Conservation (phyloP, 2,797 vertebrate species). For the Kryptopterus vitreolus region DNA sequence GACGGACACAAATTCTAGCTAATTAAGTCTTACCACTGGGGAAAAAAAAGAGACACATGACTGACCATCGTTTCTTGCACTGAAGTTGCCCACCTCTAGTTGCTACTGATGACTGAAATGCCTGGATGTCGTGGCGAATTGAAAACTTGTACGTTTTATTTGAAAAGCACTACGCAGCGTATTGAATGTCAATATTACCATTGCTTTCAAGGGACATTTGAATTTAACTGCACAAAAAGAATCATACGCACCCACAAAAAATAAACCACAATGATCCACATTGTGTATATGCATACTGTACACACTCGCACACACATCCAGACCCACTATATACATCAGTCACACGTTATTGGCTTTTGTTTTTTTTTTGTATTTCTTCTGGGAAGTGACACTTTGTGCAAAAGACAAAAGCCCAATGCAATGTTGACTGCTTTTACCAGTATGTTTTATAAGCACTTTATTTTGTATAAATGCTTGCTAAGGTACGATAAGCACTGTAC, state of each 20-base stretch:
- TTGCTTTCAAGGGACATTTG: background rate
- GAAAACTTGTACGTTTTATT: background rate
- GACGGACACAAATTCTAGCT: background rate
- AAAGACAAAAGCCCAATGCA: constrained; percentile 23
- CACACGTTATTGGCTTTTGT: constrained; percentile 21
- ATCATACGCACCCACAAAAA: background rate
- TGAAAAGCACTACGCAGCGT: constrained; percentile 46
- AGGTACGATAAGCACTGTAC: constrained; percentile 10
- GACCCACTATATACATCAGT: background rate
- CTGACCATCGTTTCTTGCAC: constrained; percentile 2
- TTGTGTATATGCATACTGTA: background rate
- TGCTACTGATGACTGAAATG: constrained; percentile 11
- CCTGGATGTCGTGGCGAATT: constrained; percentile 14
- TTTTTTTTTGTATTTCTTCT: constrained; percentile 36
- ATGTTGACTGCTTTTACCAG: constrained; percentile 38
- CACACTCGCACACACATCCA: background rate
- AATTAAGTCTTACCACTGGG: no score
- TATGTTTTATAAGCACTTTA: constrained; percentile 50
- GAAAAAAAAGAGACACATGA: background rate
- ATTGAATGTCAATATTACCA: constrained; percentile 47
- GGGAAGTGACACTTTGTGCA: constrained; percentile 15
- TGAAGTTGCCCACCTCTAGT: background rate
- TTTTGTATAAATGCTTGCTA: constrained; percentile 36
- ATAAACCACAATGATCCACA: background rate
- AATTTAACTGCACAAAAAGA: background rate